These are phyloP conservation scores for Brienomyrus brachyistius DNA, from an alignment of 2,113 vertebrate species.

Conservation along the genomic window DNA sequence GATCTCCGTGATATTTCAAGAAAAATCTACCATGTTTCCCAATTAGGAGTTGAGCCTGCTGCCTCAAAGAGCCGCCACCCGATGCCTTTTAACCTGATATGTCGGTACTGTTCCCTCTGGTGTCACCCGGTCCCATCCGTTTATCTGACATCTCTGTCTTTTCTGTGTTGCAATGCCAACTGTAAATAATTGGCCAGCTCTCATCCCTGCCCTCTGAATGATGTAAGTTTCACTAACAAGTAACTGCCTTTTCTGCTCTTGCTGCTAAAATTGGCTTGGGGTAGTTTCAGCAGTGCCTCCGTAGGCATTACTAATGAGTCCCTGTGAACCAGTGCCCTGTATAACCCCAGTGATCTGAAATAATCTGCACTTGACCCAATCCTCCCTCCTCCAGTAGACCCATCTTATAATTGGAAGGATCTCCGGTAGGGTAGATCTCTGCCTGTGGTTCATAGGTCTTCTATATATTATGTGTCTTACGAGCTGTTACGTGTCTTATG, in stretches of 20 bases:
- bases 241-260: conserved; percentile 2
- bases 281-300: conserved; percentile 2
- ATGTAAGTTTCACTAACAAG: neutral
- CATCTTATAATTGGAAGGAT: neutral
- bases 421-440: neutral
- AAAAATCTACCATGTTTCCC: neutral
- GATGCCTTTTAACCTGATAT: neutral
- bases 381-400: neutral
- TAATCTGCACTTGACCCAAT: conserved; percentile 19
- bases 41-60: neutral
- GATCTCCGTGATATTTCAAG: neutral
- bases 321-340: neutral
- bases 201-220: neutral
- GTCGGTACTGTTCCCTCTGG: neutral
- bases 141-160: neutral
- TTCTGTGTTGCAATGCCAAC: neutral
- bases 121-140: neutral
- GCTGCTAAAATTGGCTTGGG: neutral
- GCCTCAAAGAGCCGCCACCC: neutral
- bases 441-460: neutral
- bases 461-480: neutral
- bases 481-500: neutral
- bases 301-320: conserved; percentile 10
- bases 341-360: conserved; percentile 2
- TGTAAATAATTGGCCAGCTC: conserved; percentile 13